These are phyloP conservation scores for Benitochromis conjunctus DNA, from an alignment of 2,113 vertebrate genomes.

Conservation along the genomic window DNA sequence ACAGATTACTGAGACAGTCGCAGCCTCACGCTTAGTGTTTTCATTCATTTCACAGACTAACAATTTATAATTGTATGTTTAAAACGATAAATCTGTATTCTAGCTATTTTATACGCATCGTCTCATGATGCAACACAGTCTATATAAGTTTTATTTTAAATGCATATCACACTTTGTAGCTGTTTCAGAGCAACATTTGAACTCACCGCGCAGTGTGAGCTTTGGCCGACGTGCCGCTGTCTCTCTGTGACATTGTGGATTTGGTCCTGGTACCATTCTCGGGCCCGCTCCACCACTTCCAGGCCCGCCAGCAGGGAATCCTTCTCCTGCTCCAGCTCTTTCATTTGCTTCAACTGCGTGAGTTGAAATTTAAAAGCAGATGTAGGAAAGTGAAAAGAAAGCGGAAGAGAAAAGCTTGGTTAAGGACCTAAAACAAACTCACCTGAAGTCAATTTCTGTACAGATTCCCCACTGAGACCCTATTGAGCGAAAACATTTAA, in stretches of 20 bases:
- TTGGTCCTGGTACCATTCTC: slow-evolving; percentile 90
- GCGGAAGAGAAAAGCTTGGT: background rate
- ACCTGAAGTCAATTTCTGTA: background rate
- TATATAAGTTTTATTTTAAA: background rate
- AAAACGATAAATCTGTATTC: background rate
- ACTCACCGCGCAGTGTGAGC: slow-evolving; percentile 73
- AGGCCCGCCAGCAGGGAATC: slow-evolving; percentile 88
- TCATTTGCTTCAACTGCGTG: slow-evolving; percentile 87
- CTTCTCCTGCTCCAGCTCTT: slow-evolving; percentile 91
- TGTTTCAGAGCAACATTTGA: background rate
- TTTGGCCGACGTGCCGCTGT: slow-evolving; percentile 81
- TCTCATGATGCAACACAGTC: background rate
- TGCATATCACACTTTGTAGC: background rate
- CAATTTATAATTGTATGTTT: background rate
- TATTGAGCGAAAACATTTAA: background rate
- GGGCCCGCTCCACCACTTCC: slow-evolving; percentile 83
- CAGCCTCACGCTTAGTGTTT: background rate
- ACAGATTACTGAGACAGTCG: background rate
- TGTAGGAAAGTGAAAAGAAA: background rate
- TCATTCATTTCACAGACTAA: background rate
- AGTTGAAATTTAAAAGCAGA: background rate
- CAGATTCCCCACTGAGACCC: background rate
- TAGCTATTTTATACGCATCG: background rate
- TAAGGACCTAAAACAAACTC: background rate
- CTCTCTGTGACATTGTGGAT: slow-evolving; percentile 86